These are phyloP conservation scores for Aleiodes alternator DNA, from an alignment of 2,888 invertebrate genomes.

Conservation along the genomic window DNA sequence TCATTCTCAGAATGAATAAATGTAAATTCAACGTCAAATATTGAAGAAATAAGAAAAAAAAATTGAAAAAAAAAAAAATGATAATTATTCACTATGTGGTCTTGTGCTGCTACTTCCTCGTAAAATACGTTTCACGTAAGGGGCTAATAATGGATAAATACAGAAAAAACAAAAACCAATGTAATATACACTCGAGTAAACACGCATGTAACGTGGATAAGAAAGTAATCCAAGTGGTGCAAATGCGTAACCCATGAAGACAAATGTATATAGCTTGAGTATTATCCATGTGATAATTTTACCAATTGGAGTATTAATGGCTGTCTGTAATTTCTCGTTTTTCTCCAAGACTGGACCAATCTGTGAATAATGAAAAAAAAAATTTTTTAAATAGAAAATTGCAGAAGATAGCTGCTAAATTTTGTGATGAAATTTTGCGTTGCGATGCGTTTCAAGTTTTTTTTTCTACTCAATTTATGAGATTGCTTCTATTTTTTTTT, in stretches of 20 bases:
- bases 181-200: constrained; percentile 82
- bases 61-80: not conserved
- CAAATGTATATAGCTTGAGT: constrained; percentile 84
- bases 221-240: constrained; percentile 85
- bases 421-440: not conserved
- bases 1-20: constrained; percentile 3
- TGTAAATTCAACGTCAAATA: not conserved
- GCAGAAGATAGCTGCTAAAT: not conserved
- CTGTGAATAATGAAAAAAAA: constrained; percentile 70
- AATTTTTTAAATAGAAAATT: constrained; percentile 20
- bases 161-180: constrained; percentile 83
- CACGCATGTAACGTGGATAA: constrained; percentile 81
- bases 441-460: constrained; percentile 47
- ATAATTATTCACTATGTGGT: constrained; percentile 55
- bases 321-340: constrained; percentile 76
- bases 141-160: constrained; percentile 79
- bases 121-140: constrained; percentile 68
- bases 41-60: not conserved
- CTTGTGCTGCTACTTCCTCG: constrained; percentile 55
- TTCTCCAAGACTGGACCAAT: constrained; percentile 78
- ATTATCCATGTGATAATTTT: constrained; percentile 76
- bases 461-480: not conserved
- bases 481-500: not conserved
- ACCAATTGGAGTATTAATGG: constrained; percentile 76
- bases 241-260: constrained; percentile 91